Evolutionary conservation across 2,113 vertebrate genomes (phyloP), one percentile per base, ranked within the genome.

Genomic region (Meleagris gallopavo): DNA sequence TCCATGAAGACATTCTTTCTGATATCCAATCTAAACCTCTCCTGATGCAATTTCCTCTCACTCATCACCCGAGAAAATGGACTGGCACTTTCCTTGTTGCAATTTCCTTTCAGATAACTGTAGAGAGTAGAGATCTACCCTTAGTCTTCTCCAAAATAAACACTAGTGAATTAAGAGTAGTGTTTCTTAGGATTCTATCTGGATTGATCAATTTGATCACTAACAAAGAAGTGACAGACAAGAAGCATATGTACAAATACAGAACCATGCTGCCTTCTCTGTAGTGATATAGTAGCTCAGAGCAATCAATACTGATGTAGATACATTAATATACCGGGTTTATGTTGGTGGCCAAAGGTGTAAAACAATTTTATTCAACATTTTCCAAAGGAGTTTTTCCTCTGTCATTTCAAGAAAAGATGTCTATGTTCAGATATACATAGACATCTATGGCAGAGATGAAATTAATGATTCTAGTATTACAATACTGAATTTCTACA

Each of bases 361-460:
- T 84, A 95, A 85, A 91, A 91, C 18, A 82, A 77, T 94, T 95
- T 67, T 24, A 61, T 83, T 60, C 34, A 86, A 73, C 21, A 83
- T 38, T 92, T 94, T 87, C 70, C 76, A 82, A 91, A 61, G 27
- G 6, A 96, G 61, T 62, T n/a, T 91, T 94, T 93, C 66, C 75
- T 96, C 50, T 93, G 36, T 21, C 8, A 1, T 88, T 93, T 71
- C 27, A 88, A 94, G 95, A 60, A 79, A 52, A 70, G 7, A 58
- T 40, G 11, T 65, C 87, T 69, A 60, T 46, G 76, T 66, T 90
- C 50, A 87, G n/a, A 91, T 41, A 86, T 29, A 90, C 46, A 60
- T 9, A 88, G 48, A 21, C 4, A 76, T 50, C 17, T 46, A 81
- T 21, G 88, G 85, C 77, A 86, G 60, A 91, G 50, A 73, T 22